These are phyloP conservation scores for Eumacrocentrus americanus DNA, from an alignment of 2,888 invertebrate genomes.

Conservation along the genomic window DNA sequence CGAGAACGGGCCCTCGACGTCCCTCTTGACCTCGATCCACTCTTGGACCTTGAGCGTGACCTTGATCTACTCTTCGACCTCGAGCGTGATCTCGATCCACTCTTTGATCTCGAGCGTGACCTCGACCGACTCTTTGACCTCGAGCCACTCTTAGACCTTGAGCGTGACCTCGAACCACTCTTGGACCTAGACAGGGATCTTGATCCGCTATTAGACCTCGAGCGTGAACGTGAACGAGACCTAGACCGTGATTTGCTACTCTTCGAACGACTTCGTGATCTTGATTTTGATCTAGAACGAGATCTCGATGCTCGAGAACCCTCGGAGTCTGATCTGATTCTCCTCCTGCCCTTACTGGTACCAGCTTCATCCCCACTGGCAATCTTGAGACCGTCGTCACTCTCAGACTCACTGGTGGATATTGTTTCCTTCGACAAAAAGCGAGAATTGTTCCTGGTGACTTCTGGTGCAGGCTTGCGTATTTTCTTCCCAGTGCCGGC, in stretches of 20 bases:
- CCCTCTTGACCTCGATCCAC: constrained; percentile 32
- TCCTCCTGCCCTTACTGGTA: constrained; percentile 64
- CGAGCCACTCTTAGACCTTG: no score
- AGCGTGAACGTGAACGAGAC: constrained; percentile 50
- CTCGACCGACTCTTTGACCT: constrained; percentile 35
- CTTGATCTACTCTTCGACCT: constrained; percentile 46
- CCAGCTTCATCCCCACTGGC: constrained; percentile 64
- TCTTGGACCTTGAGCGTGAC: constrained; percentile 38
- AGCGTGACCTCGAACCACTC: constrained; percentile 38
- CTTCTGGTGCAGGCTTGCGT: constrained; percentile 61
- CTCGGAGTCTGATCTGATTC: constrained; percentile 71
- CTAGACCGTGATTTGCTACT: constrained; percentile 46
- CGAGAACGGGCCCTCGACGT: constrained; percentile 11
- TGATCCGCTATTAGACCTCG: constrained; percentile 47
- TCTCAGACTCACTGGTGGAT: constrained; percentile 85
- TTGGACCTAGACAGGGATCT: constrained; percentile 46
- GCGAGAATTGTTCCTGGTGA: constrained; percentile 84
- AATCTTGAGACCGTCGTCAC: constrained; percentile 68
- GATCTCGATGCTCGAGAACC: constrained; percentile 62
- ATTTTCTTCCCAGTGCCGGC: constrained; percentile 56
- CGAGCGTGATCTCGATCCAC: constrained; percentile 58
- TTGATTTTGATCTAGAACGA: constrained; percentile 24
- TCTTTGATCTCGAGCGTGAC: constrained; percentile 49
- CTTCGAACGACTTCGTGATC: constrained; percentile 40
- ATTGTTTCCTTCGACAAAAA: constrained; percentile 95